Base-by-base conservation (phyloP, 1,140 invertebrate species). In the Meloidogyne chitwoodi region DNA sequence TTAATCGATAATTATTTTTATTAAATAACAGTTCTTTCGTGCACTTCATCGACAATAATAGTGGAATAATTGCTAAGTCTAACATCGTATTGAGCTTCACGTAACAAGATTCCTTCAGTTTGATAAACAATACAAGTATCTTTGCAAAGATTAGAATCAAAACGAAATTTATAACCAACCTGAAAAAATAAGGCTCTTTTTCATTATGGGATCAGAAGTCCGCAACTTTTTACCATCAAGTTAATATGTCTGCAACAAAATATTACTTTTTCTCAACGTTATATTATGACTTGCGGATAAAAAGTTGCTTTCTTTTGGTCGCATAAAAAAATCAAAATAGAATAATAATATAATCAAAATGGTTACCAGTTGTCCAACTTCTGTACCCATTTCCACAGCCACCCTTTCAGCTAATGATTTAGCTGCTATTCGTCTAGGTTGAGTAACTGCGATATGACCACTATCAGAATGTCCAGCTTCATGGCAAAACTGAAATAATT, bases 1-100 rank as follows among this genome's bases (percentile, higher is more conserved):
- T 62, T n/a, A 63, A 27, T 24, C 6, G 12, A 34, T 22, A 93
- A 0, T 56, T 69, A 29, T 69, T 69, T 44, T 29, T n/a, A 16
- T 31, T 26, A 61, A 38, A 24, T 72, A 34, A 98, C 91, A 0
- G 95, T 96, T 62, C 96, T 89, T 89, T 99, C 96, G 88, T 99
- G 96, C 66, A 94, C 95, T 88, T 99, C 96, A 89, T 99, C 96
- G 67, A 99, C 89, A 75, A 99, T 92, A 10, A 99, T 91, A 29
- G 94, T 89, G 22, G 91, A 92, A 87, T 98, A 98, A 82, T 87
- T 76, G 1, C 22, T 26, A 29, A 91, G 84, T 24, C 88, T 75
- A 29, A 88, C 87, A 88, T 91, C 90, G 62, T 88, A 87, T 86
- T 95, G 92, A 2, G 93, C 92, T 89, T 97, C 94, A 77, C 94